Conservation (phyloP, 2,888 invertebrate species). For the Hyles lineata region DNA sequence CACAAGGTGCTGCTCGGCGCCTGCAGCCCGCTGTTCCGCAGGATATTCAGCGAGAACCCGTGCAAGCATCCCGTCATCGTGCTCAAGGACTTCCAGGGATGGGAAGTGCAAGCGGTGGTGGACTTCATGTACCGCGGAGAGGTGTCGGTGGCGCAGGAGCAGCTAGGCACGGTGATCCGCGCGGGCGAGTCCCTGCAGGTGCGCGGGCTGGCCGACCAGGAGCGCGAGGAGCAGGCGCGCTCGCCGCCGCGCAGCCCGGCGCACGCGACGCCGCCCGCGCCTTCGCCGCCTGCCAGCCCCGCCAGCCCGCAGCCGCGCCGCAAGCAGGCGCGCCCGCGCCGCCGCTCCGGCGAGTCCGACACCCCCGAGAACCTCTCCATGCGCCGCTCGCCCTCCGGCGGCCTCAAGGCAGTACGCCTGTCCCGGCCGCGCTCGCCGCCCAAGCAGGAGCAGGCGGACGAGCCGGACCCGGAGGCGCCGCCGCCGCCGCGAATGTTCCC, state of each 20-base stretch:
- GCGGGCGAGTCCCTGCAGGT: constrained; percentile 95
- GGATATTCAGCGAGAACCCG: constrained; percentile 95
- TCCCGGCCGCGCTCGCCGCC: constrained; percentile 73
- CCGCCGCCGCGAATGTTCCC: constrained; percentile 84
- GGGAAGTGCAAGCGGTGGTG: constrained; percentile 95
- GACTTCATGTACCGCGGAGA: constrained; percentile 98
- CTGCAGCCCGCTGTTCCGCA: constrained; percentile 94
- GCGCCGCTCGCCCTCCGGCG: constrained; percentile 80
- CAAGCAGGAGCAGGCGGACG: constrained; percentile 71
- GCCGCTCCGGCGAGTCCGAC: constrained; percentile 91
- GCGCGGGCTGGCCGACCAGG: constrained; percentile 90
- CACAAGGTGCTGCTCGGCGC: constrained; percentile 97
- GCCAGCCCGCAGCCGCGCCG: constrained; percentile 92
- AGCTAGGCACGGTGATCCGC: constrained; percentile 92
- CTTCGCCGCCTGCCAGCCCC: constrained; percentile 84
- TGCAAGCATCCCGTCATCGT: constrained; percentile 97
- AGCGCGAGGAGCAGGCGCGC: constrained; percentile 73
- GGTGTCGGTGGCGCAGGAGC: constrained; percentile 94
- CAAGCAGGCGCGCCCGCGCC: constrained; percentile 93
- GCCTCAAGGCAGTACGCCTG: constrained; percentile 73
- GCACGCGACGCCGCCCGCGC: constrained; percentile 73
- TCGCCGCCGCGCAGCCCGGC: constrained; percentile 79
- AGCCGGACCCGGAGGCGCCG: constrained; percentile 79
- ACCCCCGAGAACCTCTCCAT: constrained; percentile 86
- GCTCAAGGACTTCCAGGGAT: constrained; percentile 94